These are phyloP conservation scores for Caenorhabditis inopinata DNA, from an alignment of 1,140 invertebrate genomes.

Conservation along the genomic window DNA sequence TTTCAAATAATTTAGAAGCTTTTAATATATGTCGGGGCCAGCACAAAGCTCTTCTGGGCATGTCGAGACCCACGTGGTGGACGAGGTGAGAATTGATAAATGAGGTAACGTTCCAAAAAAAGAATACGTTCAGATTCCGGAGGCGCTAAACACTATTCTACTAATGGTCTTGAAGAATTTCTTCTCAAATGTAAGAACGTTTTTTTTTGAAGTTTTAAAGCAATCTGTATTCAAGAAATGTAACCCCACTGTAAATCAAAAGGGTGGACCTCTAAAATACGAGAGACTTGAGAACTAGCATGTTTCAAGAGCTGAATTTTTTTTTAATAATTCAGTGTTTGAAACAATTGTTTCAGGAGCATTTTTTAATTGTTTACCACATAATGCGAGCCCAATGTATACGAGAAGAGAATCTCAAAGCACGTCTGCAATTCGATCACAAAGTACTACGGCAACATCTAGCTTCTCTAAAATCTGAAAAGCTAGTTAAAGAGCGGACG, in stretches of 20 bases:
- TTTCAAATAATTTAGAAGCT: too few species aligned
- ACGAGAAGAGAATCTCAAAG: constrained; percentile 35
- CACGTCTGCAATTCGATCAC: constrained; percentile 23
- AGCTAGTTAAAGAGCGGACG: constrained; percentile 39
- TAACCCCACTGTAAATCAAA: too few species aligned
- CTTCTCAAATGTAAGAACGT: constrained; percentile 26
- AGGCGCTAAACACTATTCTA: constrained; percentile 7
- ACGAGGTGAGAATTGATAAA: too few species aligned
- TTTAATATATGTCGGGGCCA: too few species aligned
- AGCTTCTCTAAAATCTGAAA: constrained; percentile 20
- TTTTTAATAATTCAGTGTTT: too few species aligned
- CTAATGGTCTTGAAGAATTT: constrained; percentile 42
- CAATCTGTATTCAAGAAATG: too few species aligned
- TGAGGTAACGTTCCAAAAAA: background rate
- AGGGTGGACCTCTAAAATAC: too few species aligned
- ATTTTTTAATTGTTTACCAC: constrained; percentile 39
- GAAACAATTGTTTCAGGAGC: constrained; percentile 34
- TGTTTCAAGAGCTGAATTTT: too few species aligned
- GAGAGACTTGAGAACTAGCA: too few species aligned
- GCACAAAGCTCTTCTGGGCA: background rate
- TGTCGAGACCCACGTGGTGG: background rate
- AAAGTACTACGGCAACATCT: constrained; percentile 21
- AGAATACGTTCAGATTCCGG: background rate
- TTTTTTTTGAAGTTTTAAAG: too few species aligned
- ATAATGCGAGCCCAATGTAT: constrained; percentile 40